Evolutionary conservation across 1,140 invertebrate genomes (phyloP), one percentile per base, ranked within the genome.

Genomic region (Chymomyza costata): DNA sequence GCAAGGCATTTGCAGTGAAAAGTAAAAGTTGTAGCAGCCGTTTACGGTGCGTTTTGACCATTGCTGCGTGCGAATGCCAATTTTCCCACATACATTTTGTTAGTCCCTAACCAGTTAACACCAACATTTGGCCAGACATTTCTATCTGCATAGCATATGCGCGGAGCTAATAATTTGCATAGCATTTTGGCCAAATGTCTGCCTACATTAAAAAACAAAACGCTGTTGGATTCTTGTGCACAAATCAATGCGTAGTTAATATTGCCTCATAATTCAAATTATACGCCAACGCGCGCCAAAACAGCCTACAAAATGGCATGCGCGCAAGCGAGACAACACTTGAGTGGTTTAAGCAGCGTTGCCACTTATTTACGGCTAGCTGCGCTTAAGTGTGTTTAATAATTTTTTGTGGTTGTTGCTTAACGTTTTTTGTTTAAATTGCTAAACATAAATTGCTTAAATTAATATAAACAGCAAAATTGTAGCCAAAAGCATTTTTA

Each of bases 71-170:
- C 66, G 66, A 67, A 71, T 80, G 55, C 63, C 71, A 78, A 78
- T 80, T 78, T 78, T 78, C 73, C 71, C 71, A 78, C 71, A 78
- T 78, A 80, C 57, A 80, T 78, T 78, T 66, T 21, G 58, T 43
- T 56, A 21, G 30, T 46, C 57, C 60, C 46, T 47, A 54, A 58
- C 66, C 39, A 44, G 60, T 58, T 73, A 58, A 73, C 73, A 80
- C 73, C 64, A 73, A 67, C 67, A 67, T 66, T 76, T 74, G 70
- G 35, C 28, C 44, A 16, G 37, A 48, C 37, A 53, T 59, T 63
- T 64, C 46, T 34, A 60, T 48, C 44, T 11, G 15, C 10, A 16
- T 49, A 58, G 40, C 55, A 62, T n/a, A n/a, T n/a, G n/a, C n/a
- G n/a, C 62, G 48, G 39, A 54, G 31, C 8, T 6, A 28, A 7